Evolutionary conservation across 2,888 invertebrate genomes (phyloP).

Genomic region (Dryobota labecula): DNA sequence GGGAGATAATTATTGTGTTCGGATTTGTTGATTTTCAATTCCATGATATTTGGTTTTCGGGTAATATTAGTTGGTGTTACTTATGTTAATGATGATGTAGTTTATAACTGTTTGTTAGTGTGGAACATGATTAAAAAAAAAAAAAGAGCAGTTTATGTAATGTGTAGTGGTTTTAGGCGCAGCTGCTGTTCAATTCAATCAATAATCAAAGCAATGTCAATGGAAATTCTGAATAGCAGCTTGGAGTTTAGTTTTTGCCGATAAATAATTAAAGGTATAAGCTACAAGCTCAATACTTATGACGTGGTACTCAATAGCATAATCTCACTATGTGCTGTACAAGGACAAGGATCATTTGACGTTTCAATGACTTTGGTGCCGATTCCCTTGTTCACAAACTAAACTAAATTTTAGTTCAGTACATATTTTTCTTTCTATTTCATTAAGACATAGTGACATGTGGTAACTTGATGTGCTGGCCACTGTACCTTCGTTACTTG

Average conservation of each 20-base stretch:
- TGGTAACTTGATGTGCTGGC: too few species aligned
- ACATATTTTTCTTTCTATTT: too few species aligned
- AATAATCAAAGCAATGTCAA: neutral
- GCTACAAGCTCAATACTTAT: neutral
- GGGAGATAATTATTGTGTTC: slow-evolving; percentile 18
- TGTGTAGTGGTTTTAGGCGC: neutral
- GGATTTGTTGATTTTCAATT: slow-evolving; percentile 38
- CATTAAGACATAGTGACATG: too few species aligned
- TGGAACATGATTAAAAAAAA: neutral
- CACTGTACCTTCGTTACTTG: too few species aligned
- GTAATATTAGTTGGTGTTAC: neutral
- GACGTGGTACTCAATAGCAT: neutral
- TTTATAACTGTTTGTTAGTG: neutral
- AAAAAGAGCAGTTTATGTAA: neutral
- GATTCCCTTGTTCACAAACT: too few species aligned
- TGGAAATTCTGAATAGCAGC: neutral
- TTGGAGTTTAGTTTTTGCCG: neutral
- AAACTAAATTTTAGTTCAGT: too few species aligned
- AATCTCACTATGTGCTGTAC: neutral
- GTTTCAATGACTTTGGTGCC: too few species aligned
- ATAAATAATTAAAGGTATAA: too few species aligned
- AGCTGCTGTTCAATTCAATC: neutral
- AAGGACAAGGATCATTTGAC: too few species aligned
- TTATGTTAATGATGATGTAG: neutral
- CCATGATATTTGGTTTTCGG: neutral